phyloP scores from a whole-genome alignment of 2,888 invertebrate species.

The Cephalotes varians region DNA sequence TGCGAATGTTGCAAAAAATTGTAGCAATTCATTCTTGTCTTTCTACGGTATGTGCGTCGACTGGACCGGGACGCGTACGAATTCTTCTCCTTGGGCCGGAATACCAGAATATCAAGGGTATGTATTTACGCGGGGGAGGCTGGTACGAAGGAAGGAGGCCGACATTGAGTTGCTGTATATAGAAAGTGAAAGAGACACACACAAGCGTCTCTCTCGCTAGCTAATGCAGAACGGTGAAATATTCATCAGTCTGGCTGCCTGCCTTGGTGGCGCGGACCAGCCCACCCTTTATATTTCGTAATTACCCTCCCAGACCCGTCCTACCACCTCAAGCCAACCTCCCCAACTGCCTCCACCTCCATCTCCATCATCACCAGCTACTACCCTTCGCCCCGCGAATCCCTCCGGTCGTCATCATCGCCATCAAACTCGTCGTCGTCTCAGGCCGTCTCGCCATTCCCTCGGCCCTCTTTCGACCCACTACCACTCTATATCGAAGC shows the following conservation, averaged over 20 bases:
- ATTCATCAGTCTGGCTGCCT: slow-evolving; percentile 84
- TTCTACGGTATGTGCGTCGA: slow-evolving; percentile 8
- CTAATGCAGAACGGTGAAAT: slow-evolving; percentile 85
- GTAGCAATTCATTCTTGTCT: slow-evolving; percentile 19
- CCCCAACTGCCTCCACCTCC: slow-evolving; percentile 63
- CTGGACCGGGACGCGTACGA: slow-evolving; percentile 53
- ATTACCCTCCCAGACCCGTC: slow-evolving; percentile 82
- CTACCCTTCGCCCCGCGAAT: slow-evolving; percentile 51
- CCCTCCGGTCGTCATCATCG: slow-evolving; percentile 67
- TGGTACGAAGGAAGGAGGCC: slow-evolving; percentile 27
- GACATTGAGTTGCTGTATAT: slow-evolving; percentile 62
- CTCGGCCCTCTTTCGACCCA: slow-evolving; percentile 46
- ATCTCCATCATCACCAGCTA: slow-evolving; percentile 58
- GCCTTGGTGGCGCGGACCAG: slow-evolving; percentile 79
- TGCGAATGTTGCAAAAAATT: slow-evolving; percentile 1
- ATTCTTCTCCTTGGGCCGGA: slow-evolving; percentile 64
- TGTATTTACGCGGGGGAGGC: slow-evolving; percentile 37
- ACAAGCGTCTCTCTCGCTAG: slow-evolving; percentile 80
- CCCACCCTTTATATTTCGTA: slow-evolving; percentile 85
- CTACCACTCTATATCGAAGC: slow-evolving; percentile 47
- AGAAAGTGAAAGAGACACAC: slow-evolving; percentile 80
- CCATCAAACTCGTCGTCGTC: slow-evolving; percentile 63
- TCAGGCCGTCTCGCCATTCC: slow-evolving; percentile 55
- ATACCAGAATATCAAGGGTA: slow-evolving; percentile 52
- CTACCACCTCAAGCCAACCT: slow-evolving; percentile 73